Evolutionary conservation across 2,888 invertebrate species (phyloP), one percentile per base, ranked within the genome.

Genomic region (Amblyjoppa fuscipennis): DNA sequence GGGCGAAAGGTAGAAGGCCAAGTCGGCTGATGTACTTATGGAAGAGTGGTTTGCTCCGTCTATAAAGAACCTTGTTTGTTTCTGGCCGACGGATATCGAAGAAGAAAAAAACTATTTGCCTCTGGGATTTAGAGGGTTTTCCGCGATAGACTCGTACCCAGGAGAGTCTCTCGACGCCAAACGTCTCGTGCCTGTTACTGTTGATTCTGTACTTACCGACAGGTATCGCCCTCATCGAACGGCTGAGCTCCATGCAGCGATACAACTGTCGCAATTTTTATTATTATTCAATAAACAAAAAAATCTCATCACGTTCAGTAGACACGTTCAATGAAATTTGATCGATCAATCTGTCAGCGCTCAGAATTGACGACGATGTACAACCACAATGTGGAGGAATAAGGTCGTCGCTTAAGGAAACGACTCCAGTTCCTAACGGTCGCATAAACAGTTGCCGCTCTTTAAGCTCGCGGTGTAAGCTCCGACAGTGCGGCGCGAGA

Each of bases 61-160:
- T 93, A 92, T 93, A 93, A 93, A 93, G 92, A 92, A 93, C 92
- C 92, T 92, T 92, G 93, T 93, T 93, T 93, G 92, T 92, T 92
- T 92, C 92, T 91, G 90, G 90, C 91, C 91, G 91, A 90, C 89
- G 90, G 91, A 91, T 91, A 91, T 91, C 91, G 90, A 91, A 90
- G 90, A 91, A 92, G 91, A 93, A 64, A 59, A 59, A 59, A 59
- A 92, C 91, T 92, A 92, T 93, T 93, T 92, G 90, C 91, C 89
- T 90, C 88, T 87, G 88, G 89, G 91, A 92, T 93, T 92, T 91
- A 88, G 90, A 90, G 89, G 90, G 89, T 83, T 80, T 91, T 92
- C 90, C 90, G 90, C 89, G 78, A 73, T 51, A 64, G 66, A 56
- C 49, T 34, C 51, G 76, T 76, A 66, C 64, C 38, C 66, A 6